phyloP scores from a whole-genome alignment of 2,797 vertebrate genomes.

The Channa striata region DNA sequence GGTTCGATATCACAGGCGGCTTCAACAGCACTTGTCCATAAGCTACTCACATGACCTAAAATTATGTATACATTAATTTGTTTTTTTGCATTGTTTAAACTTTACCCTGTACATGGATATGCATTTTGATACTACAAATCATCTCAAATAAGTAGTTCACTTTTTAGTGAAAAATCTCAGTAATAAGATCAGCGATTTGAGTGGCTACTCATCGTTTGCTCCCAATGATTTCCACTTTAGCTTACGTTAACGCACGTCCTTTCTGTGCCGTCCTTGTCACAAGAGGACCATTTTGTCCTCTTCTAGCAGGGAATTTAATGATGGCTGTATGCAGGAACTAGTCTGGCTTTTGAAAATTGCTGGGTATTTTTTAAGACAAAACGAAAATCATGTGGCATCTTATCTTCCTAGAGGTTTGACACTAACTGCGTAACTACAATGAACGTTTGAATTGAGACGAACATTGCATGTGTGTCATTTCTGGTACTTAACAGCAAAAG shows the following conservation, averaged over 20 bases:
- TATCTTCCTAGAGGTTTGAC: not conserved
- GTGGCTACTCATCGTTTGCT: not conserved
- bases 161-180: not conserved
- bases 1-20: too few relatives aligned
- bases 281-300: not conserved
- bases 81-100: too few relatives aligned
- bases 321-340: not conserved
- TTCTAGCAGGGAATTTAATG: not conserved
- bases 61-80: too few relatives aligned
- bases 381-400: not conserved
- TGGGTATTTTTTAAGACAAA: not conserved
- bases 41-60: too few relatives aligned
- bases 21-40: too few relatives aligned
- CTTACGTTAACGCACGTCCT: not conserved
- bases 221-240: not conserved
- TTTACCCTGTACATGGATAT: too few relatives aligned
- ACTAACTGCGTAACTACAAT: not conserved
- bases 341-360: not conserved
- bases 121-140: too few relatives aligned
- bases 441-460: not conserved
- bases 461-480: not conserved
- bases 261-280: not conserved
- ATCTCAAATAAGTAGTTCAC: too few relatives aligned
- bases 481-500: not conserved
- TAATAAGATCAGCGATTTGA: not conserved